Percentiles rank a stretch among this genome's conserved stretches.
Evolutionary conservation across 1,140 invertebrate species (phyloP).

Genomic region (Trypoxylus dichotomus): DNA sequence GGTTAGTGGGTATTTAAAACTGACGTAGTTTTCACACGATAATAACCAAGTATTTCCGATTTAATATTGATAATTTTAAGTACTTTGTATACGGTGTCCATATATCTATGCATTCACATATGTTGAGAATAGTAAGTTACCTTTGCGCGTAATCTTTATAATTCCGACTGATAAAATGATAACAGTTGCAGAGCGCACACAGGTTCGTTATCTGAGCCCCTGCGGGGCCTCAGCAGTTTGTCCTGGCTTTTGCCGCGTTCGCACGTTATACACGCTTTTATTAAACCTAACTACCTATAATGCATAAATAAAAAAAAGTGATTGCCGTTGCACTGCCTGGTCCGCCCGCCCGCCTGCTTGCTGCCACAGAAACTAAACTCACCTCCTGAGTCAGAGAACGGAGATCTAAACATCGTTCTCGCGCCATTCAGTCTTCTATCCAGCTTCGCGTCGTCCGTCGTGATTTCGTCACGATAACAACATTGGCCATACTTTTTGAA

Average conservation of each 20-base stretch:
- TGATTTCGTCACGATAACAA: conserved; percentile 21
- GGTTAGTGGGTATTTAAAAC: too few species aligned
- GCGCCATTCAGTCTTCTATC: conserved; percentile 16
- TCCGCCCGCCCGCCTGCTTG: background rate
- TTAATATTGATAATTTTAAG: too few species aligned
- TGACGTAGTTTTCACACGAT: too few species aligned
- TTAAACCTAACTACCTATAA: conserved; percentile 10
- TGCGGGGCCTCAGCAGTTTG: background rate
- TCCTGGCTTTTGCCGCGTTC: conserved; percentile 1
- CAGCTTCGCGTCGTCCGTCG: background rate
- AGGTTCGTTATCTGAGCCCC: background rate
- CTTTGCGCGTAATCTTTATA: conserved; percentile 1
- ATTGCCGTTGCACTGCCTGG: conserved; percentile 4
- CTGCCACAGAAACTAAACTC: conserved; percentile 14
- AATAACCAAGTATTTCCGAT: too few species aligned
- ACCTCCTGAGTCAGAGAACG: conserved; percentile 20
- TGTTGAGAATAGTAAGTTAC: background rate
- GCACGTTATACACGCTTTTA: conserved; percentile 11
- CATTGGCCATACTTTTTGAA: background rate
- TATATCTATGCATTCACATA: background rate
- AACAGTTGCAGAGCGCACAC: conserved; percentile 20
- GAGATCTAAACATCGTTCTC: conserved; percentile 16
- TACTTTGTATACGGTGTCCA: too few species aligned
- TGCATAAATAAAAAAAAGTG: conserved; percentile 11
- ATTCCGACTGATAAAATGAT: conserved; percentile 22